These are phyloP conservation scores for Macrosoma leucophasiata DNA, from an alignment of 2,888 invertebrate species.

Conservation along the genomic window DNA sequence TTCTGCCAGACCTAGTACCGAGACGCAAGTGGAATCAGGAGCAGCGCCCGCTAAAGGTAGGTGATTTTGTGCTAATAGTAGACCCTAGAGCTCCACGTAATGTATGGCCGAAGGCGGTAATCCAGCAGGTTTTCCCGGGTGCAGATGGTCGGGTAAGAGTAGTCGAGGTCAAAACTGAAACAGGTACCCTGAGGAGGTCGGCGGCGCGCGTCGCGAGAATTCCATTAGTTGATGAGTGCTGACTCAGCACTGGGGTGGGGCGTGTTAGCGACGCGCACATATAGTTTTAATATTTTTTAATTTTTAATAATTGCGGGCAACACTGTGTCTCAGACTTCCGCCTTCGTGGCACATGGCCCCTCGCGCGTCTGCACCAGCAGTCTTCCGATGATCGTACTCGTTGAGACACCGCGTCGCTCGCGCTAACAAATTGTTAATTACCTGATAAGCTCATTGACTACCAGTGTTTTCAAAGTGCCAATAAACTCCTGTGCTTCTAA, in stretches of 20 bases:
- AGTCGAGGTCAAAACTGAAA: constrained; percentile 5
- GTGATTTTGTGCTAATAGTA: constrained; percentile 2
- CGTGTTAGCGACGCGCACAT: constrained; percentile 8
- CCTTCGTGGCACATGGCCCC: too few relatives aligned
- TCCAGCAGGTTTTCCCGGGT: constrained; percentile 1
- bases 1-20: not conserved
- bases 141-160: constrained; percentile 6
- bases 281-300: too few relatives aligned
- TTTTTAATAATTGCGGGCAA: too few relatives aligned
- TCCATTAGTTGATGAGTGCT: not conserved
- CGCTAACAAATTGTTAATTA: too few relatives aligned
- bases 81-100: constrained; percentile 1
- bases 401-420: too few relatives aligned
- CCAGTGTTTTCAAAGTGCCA: too few relatives aligned
- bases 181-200: constrained; percentile 3
- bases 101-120: constrained; percentile 1
- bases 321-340: too few relatives aligned
- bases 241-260: not conserved
- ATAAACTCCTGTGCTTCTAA: too few relatives aligned
- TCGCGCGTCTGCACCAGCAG: too few relatives aligned
- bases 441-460: too few relatives aligned
- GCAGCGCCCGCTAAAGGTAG: not conserved
- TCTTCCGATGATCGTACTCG: too few relatives aligned
- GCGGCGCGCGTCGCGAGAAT: constrained; percentile 2
- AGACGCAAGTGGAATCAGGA: constrained; percentile 9